A percentile compares a stretch with the other conserved stretches of the same genome.
Conservation (phyloP, 2,113 vertebrate genomes). For the Raphicerus campestris region DNA sequence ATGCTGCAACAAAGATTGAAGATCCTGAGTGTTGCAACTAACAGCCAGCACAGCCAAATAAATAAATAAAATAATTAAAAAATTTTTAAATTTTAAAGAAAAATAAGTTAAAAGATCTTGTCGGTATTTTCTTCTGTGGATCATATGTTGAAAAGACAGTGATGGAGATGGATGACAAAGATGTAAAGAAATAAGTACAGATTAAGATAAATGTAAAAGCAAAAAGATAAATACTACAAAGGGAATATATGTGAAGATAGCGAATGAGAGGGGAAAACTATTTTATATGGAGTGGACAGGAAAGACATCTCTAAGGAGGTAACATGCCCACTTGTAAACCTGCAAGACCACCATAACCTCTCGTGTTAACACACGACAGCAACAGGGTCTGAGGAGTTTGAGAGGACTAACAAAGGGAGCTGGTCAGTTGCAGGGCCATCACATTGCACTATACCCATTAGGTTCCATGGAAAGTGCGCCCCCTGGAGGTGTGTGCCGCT, state of each 20-base stretch:
- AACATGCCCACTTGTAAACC: not conserved
- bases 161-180: not conserved
- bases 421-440: not conserved
- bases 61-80: not conserved
- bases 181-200: not conserved
- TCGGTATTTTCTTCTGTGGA: not conserved
- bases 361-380: not conserved
- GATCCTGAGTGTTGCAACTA: not conserved
- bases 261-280: not conserved
- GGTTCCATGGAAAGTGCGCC: not conserved
- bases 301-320: not conserved
- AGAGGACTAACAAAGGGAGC: not conserved
- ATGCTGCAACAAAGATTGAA: not conserved
- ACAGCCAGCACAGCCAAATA: not conserved
- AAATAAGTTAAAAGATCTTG: not conserved
- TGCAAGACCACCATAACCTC: not conserved
- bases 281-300: not conserved
- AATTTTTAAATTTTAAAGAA: not conserved
- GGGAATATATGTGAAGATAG: not conserved
- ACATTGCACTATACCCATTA: not conserved
- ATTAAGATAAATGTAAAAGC: not conserved
- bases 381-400: not conserved
- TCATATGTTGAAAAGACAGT: not conserved
- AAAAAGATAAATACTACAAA: not conserved
- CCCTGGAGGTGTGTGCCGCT: not conserved